Evolutionary conservation across 2,888 invertebrate species (phyloP).

Genomic region (Calliopum simillimum): DNA sequence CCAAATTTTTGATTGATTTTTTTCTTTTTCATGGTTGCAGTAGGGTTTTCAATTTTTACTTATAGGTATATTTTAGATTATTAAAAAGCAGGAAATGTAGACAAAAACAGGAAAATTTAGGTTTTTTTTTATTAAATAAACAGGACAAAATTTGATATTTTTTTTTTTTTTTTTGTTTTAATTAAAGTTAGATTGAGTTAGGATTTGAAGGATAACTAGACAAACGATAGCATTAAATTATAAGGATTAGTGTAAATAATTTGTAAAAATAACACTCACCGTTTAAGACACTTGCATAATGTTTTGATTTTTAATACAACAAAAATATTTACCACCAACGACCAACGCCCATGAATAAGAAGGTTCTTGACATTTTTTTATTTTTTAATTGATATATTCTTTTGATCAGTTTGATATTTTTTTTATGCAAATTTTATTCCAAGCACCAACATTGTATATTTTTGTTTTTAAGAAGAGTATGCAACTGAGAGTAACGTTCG

Average conservation of each 20-base stretch:
- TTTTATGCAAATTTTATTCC: conserved; percentile 48
- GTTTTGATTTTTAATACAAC: conserved; percentile 38
- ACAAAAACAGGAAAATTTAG: conserved; percentile 21
- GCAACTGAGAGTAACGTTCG: conserved; percentile 53
- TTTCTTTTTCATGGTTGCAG: background rate
- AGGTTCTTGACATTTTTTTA: conserved; percentile 38
- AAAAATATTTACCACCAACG: conserved; percentile 59
- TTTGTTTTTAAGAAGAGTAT: conserved; percentile 46
- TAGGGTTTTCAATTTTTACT: background rate
- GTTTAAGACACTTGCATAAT: conserved; percentile 64
- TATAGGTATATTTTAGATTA: background rate
- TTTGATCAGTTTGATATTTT: conserved; percentile 31
- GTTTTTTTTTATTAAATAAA: conserved; percentile 33
- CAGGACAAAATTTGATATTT: conserved; percentile 26
- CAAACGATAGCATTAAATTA: background rate
- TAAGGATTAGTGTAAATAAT: conserved; percentile 23
- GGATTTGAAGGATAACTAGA: conserved; percentile 1
- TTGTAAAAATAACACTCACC: conserved; percentile 64
- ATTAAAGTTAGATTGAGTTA: conserved; percentile 18
- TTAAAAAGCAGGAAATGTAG: conserved; percentile 16
- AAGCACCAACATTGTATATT: conserved; percentile 63
- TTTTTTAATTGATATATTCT: conserved; percentile 51
- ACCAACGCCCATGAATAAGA: conserved; percentile 63
- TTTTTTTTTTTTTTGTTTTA: conserved; percentile 16
- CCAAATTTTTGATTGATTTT: background rate